These are phyloP conservation scores for Ethmia dodecea DNA, from an alignment of 2,888 invertebrate species.

Conservation along the genomic window DNA sequence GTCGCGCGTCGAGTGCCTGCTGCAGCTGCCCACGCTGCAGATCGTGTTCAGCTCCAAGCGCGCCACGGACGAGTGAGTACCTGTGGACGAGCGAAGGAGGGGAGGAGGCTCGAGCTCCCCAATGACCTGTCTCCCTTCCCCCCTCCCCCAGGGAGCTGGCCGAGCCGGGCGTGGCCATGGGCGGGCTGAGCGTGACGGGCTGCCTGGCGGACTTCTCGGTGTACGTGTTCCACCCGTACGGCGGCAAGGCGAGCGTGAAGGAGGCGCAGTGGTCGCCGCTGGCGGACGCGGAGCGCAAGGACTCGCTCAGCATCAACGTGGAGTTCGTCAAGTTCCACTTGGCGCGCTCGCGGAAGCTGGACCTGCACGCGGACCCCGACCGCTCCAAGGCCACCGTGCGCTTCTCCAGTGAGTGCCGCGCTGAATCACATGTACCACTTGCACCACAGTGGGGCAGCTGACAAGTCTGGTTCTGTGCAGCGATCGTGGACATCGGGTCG, in stretches of 20 bases:
- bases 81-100: background rate
- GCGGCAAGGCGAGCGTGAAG: constrained; percentile 56
- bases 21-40: constrained; percentile 97
- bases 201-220: constrained; percentile 98
- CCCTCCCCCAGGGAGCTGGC: constrained; percentile 69
- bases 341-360: constrained; percentile 92
- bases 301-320: constrained; percentile 96
- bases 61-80: constrained; percentile 84
- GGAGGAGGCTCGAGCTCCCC: background rate
- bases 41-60: constrained; percentile 97
- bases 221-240: constrained; percentile 99
- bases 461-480: constrained; percentile 49
- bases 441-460: background rate
- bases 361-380: constrained; percentile 79
- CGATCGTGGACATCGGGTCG: constrained; percentile 96
- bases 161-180: constrained; percentile 82
- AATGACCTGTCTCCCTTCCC: background rate
- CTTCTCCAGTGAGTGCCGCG: constrained; percentile 86
- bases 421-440: background rate
- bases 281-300: constrained; percentile 93
- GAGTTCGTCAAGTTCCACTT: constrained; percentile 98
- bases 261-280: constrained; percentile 92
- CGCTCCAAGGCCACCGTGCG: constrained; percentile 90
- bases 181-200: constrained; percentile 95
- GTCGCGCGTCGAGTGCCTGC: constrained; percentile 96